Percentiles rank a stretch among this genome's conserved stretches.
Conservation (phyloP, 2,113 vertebrate genomes). For the Pygathrix nemaeus region DNA sequence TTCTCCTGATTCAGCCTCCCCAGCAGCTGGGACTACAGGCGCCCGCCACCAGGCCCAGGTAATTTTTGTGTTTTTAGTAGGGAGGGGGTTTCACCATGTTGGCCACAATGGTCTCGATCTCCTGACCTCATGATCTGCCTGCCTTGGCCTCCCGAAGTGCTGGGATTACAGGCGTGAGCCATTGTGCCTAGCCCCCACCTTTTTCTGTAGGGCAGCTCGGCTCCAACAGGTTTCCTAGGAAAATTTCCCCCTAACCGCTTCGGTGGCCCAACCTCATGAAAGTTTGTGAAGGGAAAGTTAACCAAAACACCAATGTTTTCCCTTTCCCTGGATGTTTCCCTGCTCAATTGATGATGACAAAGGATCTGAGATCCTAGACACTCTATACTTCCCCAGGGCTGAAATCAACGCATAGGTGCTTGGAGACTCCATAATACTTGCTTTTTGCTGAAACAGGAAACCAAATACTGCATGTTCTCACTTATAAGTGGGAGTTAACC, state of each 20-base stretch:
- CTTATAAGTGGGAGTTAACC: too few relatives aligned
- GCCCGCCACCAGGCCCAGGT: too few relatives aligned
- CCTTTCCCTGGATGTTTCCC: not conserved
- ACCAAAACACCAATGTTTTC: not conserved
- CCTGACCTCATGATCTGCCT: too few relatives aligned
- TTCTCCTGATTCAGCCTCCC: too few relatives aligned
- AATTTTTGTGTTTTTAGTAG: too few relatives aligned
- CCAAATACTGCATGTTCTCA: too few relatives aligned
- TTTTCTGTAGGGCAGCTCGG: not conserved
- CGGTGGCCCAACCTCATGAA: not conserved
- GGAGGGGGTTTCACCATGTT: too few relatives aligned
- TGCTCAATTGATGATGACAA: not conserved
- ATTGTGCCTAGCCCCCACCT: accelerated
- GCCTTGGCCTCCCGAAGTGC: too few relatives aligned
- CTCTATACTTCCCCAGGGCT: not conserved
- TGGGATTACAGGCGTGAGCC: too few relatives aligned
- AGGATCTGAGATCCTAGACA: not conserved
- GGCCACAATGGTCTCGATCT: too few relatives aligned
- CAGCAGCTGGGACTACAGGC: too few relatives aligned
- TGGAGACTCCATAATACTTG: not conserved
- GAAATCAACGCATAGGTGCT: not conserved
- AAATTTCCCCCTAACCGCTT: not conserved
- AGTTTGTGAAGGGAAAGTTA: not conserved
- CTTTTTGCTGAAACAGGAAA: too few relatives aligned
- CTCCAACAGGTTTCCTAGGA: not conserved